A percentile compares a stretch with the other conserved stretches of the same genome.
Conservation (phyloP, 1,140 invertebrate species). For the Scaptomyza hsui region DNA sequence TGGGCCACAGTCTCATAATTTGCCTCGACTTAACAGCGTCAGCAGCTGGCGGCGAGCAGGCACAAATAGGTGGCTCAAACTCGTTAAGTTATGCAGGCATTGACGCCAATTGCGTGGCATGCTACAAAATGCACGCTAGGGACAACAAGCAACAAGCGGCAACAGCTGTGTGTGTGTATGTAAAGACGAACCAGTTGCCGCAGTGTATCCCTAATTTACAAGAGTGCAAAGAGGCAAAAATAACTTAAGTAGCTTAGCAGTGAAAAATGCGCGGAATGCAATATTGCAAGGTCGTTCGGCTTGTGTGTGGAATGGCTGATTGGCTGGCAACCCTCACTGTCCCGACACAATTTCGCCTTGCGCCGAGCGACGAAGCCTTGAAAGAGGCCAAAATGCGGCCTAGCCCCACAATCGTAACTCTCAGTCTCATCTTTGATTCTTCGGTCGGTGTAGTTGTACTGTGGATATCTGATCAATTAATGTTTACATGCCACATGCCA, state of each 20-base stretch:
- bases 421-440: neutral
- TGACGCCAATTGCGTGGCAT: slow-evolving; percentile 63
- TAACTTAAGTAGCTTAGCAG: slow-evolving; percentile 58
- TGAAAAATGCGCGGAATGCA: slow-evolving; percentile 67
- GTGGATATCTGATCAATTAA: slow-evolving; percentile 65
- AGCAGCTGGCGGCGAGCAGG: neutral
- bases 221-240: slow-evolving; percentile 60
- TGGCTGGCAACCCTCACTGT: neutral
- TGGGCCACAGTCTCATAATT: slow-evolving; percentile 51
- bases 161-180: slow-evolving; percentile 6
- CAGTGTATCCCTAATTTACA: slow-evolving; percentile 46
- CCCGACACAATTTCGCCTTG: neutral
- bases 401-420: slow-evolving; percentile 25
- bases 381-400: slow-evolving; percentile 13
- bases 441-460: slow-evolving; percentile 19
- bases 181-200: slow-evolving; percentile 52
- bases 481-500: slow-evolving; percentile 58
- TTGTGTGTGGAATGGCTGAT: neutral
- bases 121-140: slow-evolving; percentile 59
- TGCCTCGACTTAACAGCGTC: slow-evolving; percentile 6
- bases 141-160: slow-evolving; percentile 18
- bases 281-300: slow-evolving; percentile 58
- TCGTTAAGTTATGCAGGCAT: slow-evolving; percentile 70
- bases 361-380: neutral
- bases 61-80: slow-evolving; percentile 44